Conservation (phyloP, 2,888 invertebrate species). For the Dichetophora obliterata region DNA sequence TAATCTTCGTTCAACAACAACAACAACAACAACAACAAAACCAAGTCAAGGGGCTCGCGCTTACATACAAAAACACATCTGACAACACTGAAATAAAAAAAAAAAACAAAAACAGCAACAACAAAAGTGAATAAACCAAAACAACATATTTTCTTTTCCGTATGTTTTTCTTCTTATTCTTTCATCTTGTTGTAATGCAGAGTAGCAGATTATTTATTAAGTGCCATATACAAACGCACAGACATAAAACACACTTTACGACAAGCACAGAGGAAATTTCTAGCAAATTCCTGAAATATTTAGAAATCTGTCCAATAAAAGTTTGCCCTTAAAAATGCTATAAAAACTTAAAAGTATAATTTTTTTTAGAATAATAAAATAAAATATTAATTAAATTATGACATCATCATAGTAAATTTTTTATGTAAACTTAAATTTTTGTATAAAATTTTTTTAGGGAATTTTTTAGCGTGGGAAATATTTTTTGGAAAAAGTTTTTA, state of each 20-base stretch:
- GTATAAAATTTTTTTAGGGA: no score
- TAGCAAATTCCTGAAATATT: neutral
- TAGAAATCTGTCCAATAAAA: neutral
- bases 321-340: neutral
- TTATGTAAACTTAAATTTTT: no score
- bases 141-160: conserved; percentile 11
- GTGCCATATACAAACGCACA: neutral
- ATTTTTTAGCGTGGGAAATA: no score
- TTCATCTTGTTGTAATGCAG: neutral
- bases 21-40: neutral
- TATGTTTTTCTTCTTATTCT: neutral
- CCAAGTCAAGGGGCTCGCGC: conserved; percentile 9
- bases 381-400: no score
- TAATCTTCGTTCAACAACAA: neutral
- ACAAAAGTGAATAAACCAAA: conserved; percentile 12
- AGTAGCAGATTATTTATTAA: neutral
- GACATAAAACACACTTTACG: neutral
- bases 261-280: neutral
- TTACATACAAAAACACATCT: neutral
- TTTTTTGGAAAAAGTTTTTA: no score
- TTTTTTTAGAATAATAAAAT: no score
- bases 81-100: neutral
- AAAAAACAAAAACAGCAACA: neutral
- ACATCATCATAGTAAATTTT: no score
- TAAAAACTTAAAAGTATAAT: neutral